Conservation (phyloP, 2,888 invertebrate species). For the Zootermopsis nevadensis region DNA sequence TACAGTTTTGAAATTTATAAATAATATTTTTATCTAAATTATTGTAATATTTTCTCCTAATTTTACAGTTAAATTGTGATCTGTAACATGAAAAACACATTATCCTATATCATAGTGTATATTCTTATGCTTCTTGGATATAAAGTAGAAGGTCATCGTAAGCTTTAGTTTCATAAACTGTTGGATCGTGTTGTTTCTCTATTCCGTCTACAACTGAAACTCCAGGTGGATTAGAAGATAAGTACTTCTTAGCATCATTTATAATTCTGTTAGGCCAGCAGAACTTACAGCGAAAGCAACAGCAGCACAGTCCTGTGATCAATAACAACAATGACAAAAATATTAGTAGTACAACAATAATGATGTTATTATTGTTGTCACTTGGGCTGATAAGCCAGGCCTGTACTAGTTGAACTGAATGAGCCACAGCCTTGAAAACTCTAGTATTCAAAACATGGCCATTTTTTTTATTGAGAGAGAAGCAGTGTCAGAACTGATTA, state of each 20-base stretch:
- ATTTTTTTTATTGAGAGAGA: too few relatives aligned
- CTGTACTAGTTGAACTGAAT: too few relatives aligned
- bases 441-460: too few relatives aligned
- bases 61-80: too few relatives aligned
- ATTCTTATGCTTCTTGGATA: not conserved
- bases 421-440: too few relatives aligned
- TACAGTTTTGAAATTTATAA: too few relatives aligned
- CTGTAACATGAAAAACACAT: too few relatives aligned
- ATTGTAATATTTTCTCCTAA: too few relatives aligned
- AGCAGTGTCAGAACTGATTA: too few relatives aligned
- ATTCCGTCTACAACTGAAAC: constrained; percentile 61
- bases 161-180: constrained; percentile 66
- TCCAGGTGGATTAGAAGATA: constrained; percentile 70
- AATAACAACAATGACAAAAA: not conserved
- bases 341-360: not conserved
- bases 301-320: constrained; percentile 68
- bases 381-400: too few relatives aligned
- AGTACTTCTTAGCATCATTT: constrained; percentile 68
- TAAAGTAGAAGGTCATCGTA: constrained; percentile 22
- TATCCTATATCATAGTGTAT: too few relatives aligned
- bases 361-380: not conserved
- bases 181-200: constrained; percentile 66
- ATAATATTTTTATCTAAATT: too few relatives aligned
- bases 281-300: constrained; percentile 68
- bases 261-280: constrained; percentile 70